Evolutionary conservation across 2,888 invertebrate species (phyloP).

Genomic region (Zygothrica quintamaculata): DNA sequence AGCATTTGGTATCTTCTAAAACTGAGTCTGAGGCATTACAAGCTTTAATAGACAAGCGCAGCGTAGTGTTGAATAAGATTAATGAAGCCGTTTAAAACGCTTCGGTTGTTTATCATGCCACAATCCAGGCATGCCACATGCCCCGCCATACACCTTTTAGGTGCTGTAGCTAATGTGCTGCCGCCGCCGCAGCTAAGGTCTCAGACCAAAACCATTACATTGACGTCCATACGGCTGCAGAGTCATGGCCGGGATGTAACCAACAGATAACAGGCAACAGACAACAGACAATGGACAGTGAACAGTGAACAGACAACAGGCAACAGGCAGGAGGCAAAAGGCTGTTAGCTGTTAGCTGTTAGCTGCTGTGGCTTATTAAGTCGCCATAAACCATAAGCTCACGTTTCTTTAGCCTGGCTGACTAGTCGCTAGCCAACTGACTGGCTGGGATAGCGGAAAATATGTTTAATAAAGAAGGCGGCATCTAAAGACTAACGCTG

Average conservation of each 20-base stretch:
- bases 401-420: constrained; percentile 57
- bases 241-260: constrained; percentile 47
- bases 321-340: constrained; percentile 59
- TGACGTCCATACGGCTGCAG: constrained; percentile 55
- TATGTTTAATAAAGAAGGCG: constrained; percentile 73
- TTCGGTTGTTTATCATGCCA: constrained; percentile 82
- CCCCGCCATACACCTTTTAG: constrained; percentile 34
- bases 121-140: constrained; percentile 21
- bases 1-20: constrained; percentile 18
- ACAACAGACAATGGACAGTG: too few relatives aligned
- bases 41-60: constrained; percentile 76
- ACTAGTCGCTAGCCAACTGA: constrained; percentile 8
- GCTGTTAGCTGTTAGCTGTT: constrained; percentile 38
- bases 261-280: constrained; percentile 1
- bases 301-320: constrained; percentile 15
- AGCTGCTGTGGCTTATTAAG: constrained; percentile 72
- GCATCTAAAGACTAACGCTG: constrained; percentile 59
- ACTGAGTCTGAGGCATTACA: constrained; percentile 58
- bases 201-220: constrained; percentile 58
- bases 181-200: constrained; percentile 43
- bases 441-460: constrained; percentile 45
- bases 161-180: constrained; percentile 61
- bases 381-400: constrained; percentile 78
- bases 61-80: constrained; percentile 82
- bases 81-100: constrained; percentile 83